phyloP scores from a whole-genome alignment of 2,113 vertebrate species.

The Smithornis capensis region DNA sequence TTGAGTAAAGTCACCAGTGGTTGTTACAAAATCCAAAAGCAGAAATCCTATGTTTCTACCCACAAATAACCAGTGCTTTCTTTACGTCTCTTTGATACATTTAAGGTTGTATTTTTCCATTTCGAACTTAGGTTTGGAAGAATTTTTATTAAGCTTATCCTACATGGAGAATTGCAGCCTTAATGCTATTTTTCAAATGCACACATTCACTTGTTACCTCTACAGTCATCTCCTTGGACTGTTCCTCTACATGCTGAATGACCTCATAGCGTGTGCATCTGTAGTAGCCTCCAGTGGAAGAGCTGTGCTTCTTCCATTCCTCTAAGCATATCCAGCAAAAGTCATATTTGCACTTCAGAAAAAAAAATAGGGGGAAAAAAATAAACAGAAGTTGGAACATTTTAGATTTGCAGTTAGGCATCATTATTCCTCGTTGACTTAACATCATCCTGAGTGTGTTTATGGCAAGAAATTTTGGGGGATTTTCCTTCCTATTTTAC shows the following conservation, averaged over 20 bases:
- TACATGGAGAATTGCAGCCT: background rate
- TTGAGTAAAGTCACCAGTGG: background rate
- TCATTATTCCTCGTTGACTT: background rate
- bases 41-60: background rate
- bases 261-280: conserved; percentile 97
- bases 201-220: conserved; percentile 78
- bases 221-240: conserved; percentile 97
- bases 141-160: background rate
- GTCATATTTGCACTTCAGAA: conserved; percentile 93
- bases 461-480: background rate
- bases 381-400: background rate
- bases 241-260: conserved; percentile 96
- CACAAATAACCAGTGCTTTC: background rate
- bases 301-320: conserved; percentile 99
- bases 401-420: background rate
- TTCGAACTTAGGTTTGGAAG: background rate
- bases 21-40: background rate
- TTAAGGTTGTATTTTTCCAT: background rate
- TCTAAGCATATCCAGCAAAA: conserved; percentile 99
- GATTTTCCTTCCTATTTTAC: background rate
- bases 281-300: conserved; percentile 97
- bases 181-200: background rate
- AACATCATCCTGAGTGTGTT: background rate
- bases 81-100: background rate
- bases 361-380: background rate